Evolutionary conservation across 2,113 vertebrate species (phyloP).

Genomic region (Prochilodus magdalenae): DNA sequence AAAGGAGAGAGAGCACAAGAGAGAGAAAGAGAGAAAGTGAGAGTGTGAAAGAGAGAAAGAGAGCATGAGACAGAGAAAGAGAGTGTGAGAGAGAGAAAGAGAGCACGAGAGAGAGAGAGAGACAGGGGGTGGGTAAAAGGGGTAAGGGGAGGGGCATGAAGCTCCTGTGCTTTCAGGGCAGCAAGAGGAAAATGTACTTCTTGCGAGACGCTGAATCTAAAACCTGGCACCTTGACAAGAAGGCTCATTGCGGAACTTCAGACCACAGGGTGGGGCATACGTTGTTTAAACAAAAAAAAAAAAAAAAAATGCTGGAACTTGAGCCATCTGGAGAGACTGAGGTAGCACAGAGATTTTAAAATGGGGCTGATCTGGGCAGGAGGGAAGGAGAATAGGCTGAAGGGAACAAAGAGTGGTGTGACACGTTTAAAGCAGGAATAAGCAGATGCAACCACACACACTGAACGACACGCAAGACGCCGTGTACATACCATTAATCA

Average conservation of each 20-base stretch:
- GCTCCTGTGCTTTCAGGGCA: constrained; percentile 65
- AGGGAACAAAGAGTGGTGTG: constrained; percentile 44
- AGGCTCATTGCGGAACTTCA: constrained; percentile 74
- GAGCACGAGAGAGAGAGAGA: constrained; percentile 33
- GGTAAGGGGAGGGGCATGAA: constrained; percentile 43
- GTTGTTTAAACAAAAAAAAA: constrained; percentile 68
- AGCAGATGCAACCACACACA: constrained; percentile 12
- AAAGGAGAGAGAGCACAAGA: constrained; percentile 57
- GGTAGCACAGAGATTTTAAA: constrained; percentile 60
- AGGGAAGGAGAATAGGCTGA: constrained; percentile 36
- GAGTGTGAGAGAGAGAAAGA: constrained; percentile 26
- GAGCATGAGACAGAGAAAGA: constrained; percentile 37
- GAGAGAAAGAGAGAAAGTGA: constrained; percentile 47
- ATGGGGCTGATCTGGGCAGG: constrained; percentile 50
- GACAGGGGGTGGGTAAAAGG: constrained; percentile 33
- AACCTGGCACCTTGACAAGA: constrained; percentile 76
- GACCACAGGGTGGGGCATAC: constrained; percentile 79
- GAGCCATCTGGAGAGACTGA: constrained; percentile 65
- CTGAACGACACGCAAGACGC: constrained; percentile 23
- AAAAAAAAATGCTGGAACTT: constrained; percentile 60
- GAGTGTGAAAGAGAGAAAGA: constrained; percentile 28
- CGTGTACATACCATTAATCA: constrained; percentile 6
- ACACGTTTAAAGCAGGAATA: constrained; percentile 12
- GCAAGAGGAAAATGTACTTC: constrained; percentile 75
- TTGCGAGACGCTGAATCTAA: constrained; percentile 63